phyloP scores from a whole-genome alignment of 2,797 vertebrate species.

The Percopsis omiscomaycus region DNA sequence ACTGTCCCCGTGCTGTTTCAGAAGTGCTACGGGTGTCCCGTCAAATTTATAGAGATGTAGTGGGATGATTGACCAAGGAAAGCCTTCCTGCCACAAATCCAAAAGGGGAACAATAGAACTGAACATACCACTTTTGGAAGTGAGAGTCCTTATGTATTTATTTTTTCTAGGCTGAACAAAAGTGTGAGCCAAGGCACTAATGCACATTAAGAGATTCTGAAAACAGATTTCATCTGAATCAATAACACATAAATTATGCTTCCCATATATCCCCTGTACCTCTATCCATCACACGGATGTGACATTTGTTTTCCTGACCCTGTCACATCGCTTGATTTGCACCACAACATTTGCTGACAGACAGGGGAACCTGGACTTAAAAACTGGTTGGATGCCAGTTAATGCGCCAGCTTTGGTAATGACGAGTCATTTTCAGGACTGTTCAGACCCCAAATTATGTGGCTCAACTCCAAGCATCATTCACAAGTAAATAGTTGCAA shows the following conservation, averaged over 20 bases:
- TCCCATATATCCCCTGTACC: conserved; percentile 55
- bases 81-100: conserved; percentile 51
- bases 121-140: conserved; percentile 39
- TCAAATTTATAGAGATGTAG: conserved; percentile 32
- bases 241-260: conserved; percentile 63
- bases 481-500: neutral
- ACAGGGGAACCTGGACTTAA: conserved; percentile 38
- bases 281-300: conserved; percentile 61
- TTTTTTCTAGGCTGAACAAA: conserved; percentile 51
- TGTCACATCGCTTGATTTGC: conserved; percentile 58
- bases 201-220: neutral
- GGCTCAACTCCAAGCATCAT: conserved; percentile 41
- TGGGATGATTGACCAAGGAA: conserved; percentile 43
- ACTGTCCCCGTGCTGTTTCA: conserved; percentile 13
- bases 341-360: conserved; percentile 59
- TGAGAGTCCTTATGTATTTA: conserved; percentile 30
- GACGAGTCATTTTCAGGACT: conserved; percentile 64
- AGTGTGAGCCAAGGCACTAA: conserved; percentile 31
- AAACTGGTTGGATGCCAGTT: conserved; percentile 52
- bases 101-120: conserved; percentile 55
- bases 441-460: conserved; percentile 64
- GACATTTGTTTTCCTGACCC: conserved; percentile 67
- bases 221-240: conserved; percentile 66
- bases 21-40: neutral
- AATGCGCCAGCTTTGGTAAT: conserved; percentile 53